Evolutionary conservation across 2,113 vertebrate species (phyloP).

Genomic region (Scomber colias): DNA sequence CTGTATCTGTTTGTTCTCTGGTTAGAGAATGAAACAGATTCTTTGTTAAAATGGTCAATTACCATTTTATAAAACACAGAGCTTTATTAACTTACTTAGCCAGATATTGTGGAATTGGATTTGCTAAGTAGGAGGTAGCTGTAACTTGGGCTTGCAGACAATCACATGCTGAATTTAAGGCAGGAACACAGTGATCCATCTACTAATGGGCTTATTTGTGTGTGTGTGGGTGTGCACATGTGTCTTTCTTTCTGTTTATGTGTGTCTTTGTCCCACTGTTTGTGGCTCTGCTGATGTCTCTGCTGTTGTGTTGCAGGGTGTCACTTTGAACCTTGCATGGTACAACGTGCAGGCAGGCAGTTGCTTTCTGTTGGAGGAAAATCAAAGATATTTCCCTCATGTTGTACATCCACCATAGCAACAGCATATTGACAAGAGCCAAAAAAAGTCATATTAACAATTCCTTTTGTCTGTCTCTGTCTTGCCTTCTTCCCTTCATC

Average conservation of each 20-base stretch:
- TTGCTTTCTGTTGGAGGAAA: constrained; percentile 38
- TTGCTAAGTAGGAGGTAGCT: not conserved
- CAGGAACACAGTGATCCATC: constrained; percentile 20
- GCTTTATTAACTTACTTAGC: not conserved
- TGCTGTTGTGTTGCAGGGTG: constrained; percentile 35
- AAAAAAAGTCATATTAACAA: constrained; percentile 31
- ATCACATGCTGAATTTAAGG: constrained; percentile 24
- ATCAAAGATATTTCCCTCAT: constrained; percentile 13
- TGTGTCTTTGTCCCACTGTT: not conserved
- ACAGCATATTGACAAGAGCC: constrained; percentile 19
- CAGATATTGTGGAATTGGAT: not conserved
- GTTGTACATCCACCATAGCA: constrained; percentile 14
- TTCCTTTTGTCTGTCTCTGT: constrained; percentile 24
- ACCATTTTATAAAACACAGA: not conserved
- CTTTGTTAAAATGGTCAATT: constrained; percentile 26
- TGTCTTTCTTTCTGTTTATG: not conserved
- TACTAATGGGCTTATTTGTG: constrained; percentile 10
- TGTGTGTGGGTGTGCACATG: not conserved
- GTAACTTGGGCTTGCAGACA: not conserved
- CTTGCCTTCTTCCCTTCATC: constrained; percentile 11
- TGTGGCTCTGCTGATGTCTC: not conserved
- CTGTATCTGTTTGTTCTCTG: constrained; percentile 25
- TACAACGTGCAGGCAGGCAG: constrained; percentile 48
- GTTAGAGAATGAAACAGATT: constrained; percentile 35
- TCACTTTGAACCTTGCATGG: constrained; percentile 28